A percentile compares a stretch with the other conserved stretches of the same genome.
Conservation (phyloP, 2,797 vertebrate species). For the Arremon aurantiirostris region DNA sequence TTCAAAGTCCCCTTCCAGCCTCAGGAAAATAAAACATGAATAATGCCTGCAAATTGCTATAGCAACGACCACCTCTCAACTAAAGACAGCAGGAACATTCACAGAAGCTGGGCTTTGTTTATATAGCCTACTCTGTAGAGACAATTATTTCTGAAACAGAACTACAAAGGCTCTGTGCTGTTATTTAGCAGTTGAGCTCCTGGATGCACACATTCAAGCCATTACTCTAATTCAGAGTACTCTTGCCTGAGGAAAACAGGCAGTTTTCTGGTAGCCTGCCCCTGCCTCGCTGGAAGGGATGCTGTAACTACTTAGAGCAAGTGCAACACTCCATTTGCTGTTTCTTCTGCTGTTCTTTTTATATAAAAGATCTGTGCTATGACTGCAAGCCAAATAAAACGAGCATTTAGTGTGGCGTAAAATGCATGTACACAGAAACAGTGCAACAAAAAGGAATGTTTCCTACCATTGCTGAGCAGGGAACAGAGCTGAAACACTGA, state of each 20-base stretch:
- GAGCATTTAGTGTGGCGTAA: neutral
- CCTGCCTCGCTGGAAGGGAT: neutral
- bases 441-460: neutral
- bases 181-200: neutral
- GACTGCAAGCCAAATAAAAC: neutral
- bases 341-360: neutral
- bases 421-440: neutral
- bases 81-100: neutral
- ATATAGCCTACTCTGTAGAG: neutral
- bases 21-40: neutral
- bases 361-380: neutral
- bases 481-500: neutral
- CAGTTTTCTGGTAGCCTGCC: conserved; percentile 17
- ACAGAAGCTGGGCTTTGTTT: neutral
- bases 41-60: neutral
- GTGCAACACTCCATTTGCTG: neutral
- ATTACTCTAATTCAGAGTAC: neutral
- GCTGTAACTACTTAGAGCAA: neutral
- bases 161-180: neutral
- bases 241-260: neutral
- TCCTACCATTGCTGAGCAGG: neutral
- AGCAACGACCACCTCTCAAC: neutral
- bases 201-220: neutral
- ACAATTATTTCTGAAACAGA: neutral
- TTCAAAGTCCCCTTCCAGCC: neutral